Base-by-base conservation (phyloP, 2,888 invertebrate genomes). In the Megaustenia siamemsis region DNA sequence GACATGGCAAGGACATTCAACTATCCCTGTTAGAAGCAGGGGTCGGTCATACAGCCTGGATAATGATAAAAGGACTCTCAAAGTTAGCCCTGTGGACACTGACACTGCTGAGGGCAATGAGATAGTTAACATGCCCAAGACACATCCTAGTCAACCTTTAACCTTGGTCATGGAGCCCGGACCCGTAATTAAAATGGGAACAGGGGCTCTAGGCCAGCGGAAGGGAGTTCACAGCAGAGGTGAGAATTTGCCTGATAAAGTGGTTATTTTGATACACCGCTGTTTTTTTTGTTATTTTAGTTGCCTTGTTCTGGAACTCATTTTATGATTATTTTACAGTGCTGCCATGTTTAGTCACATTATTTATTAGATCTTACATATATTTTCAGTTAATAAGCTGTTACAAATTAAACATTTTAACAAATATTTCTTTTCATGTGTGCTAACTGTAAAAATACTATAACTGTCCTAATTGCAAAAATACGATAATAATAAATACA, bases 171-270 rank as follows among this genome's bases (percentile, higher is more conserved):
- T 87, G 75, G 81, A 73, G 35, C 81, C 83, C 3, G 86, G 88
- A 0, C 88, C 88, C 0, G 86, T 86, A 38, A 88, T 88, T 43
- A 86, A 84, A 28, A 86, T 88, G 86, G 86, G 86, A 24, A 86
- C 83, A 43, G 85, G 82, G 1, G 84, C 79, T 28, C 60, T 86
- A 4, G 84, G 82, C 15, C 82, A 82, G 35, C 78, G 82, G 56
- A 86, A 86, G 63, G 45, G 66, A 45, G n/a, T 45, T 32, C 43
- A 43, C 28, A 60, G 63, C 15, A 69, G 75, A 73, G 82, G 82
- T 63, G n/a, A 77, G 77, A 32, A 73, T 53, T 43, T n/a, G 43
- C 6, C 71, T 45, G 32, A 75, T 24, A 75, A 24, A 28, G 53
- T 45, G 32, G 66, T 21, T 38, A 66, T 6, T 35, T 66, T 32